Base-by-base conservation (phyloP, 1,140 invertebrate genomes). In the Leptinotarsa lineolata region DNA sequence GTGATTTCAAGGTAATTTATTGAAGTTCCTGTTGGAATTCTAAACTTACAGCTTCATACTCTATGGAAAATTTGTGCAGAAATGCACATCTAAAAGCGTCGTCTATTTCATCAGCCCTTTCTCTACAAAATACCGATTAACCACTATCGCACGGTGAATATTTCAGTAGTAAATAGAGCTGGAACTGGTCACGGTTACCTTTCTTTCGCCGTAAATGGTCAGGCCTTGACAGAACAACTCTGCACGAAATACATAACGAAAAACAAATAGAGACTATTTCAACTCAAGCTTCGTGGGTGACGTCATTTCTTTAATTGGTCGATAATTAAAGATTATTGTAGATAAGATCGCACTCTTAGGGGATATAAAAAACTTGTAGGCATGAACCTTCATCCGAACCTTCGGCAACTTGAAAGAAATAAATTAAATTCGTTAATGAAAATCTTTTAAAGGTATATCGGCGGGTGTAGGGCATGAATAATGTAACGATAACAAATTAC, bases 201-300 rank as follows among this genome's bases (percentile, higher is more conserved):
- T 66, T 66, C 64, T 18, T 39, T 22, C 12, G 18, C 64, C 64
- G n/a, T 66, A 66, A 39, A 66, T 66, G 64, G 64, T 18, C 64
- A 66, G 64, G 30, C 64, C 64, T 66, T 66, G 64, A 66, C 64
- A 66, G 39, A 30, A 12, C 64, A 46, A 66, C 22, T 44, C n/a
- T 18, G 24, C 64, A 39, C 39, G 12, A 66, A 54, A 54, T 54
- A 54, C 48, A 54, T n/a, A 54, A 18, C 15, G 3, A 54, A 54
- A 54, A 54, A 54, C 15, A 54, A 54, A 54, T 16, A 54, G 48
- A 15, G 3, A 54, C 30, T 39, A 11, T 15, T 54, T n/a, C 16
- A 18, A 18, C n/a, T 54, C 15, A 64, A 22, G 61, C 13, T 20
- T 64, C 13, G 22, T 66, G 30, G 22, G 39, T 66, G 64, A 66